Percentiles rank a stretch among this genome's conserved stretches.
Evolutionary conservation across 2,797 vertebrate genomes (phyloP).

Genomic region (Manis pentadactyla): DNA sequence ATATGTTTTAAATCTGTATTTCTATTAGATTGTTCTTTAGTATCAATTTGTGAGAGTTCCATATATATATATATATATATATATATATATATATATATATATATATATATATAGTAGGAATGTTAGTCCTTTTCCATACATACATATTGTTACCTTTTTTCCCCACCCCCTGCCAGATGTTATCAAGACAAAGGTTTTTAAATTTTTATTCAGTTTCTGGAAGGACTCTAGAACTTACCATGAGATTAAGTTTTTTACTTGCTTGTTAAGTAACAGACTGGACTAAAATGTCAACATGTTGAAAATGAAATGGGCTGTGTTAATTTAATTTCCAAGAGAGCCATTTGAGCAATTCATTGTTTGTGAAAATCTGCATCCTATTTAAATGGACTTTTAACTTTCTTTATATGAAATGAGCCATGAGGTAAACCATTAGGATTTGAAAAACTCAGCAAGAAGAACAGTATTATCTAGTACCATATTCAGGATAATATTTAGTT

Average conservation of each 20-base stretch:
- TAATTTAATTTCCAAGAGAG: constrained; percentile 67
- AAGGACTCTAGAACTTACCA: background rate
- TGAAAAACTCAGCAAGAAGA: constrained; percentile 6
- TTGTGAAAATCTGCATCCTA: constrained; percentile 3
- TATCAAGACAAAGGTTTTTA: background rate
- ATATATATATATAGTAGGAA: background rate
- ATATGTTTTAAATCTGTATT: background rate
- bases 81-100: background rate
- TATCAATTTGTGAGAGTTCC: background rate
- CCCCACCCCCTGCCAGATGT: background rate
- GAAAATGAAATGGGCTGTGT: constrained; percentile 60
- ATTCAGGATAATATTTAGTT: constrained; percentile 30
- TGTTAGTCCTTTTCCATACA: background rate
- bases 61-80: background rate
- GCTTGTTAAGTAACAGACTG: constrained; percentile 1
- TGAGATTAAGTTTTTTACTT: constrained; percentile 43
- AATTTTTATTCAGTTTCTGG: constrained; percentile 10
- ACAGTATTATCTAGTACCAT: background rate
- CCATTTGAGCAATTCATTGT: constrained; percentile 38
- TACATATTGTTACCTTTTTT: background rate
- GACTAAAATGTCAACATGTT: constrained; percentile 50
- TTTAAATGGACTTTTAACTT: constrained; percentile 44
- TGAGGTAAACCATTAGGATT: constrained; percentile 55
- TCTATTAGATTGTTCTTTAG: background rate
- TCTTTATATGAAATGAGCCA: constrained; percentile 49